Base-by-base conservation (phyloP, 2,888 invertebrate genomes). In the Stramonita haemastoma region DNA sequence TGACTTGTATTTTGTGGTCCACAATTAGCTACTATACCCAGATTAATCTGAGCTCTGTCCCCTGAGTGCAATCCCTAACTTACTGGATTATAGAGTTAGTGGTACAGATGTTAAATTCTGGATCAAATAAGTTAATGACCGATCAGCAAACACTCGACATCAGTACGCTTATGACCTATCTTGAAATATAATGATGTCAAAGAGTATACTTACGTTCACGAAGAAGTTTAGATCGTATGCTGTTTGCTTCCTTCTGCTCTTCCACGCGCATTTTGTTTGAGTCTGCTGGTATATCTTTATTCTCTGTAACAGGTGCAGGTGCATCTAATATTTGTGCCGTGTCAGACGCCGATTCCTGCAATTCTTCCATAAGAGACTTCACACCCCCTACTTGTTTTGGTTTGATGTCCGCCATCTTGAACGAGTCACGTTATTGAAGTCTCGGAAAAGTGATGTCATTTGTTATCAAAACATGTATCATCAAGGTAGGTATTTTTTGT, bases 391-490 rank as follows among this genome's bases (percentile, higher is more conserved):
- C 66, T 92, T 92, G 92, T 90, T 92, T 91, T 92, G 92, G 88
- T 91, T 92, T 91, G 89, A 90, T 81, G 77, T 91, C 92, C 90
- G 93, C 94, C 94, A 94, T 94, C 90, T 93, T 93, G 91, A 85
- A 60, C 88, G 29, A 77, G 19, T 87, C 89, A 79, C 88, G 70
- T 73, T 4, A 17, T 46, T 6, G 2, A 34, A 36, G 34, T 70
- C 73, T 46, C 86, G 73, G 13, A 11, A 8, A n/a, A 26, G 26
- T 26, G 84, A 46, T 46, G 46, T 0, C 34, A 34, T 29, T 77
- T 29, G 26, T 77, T 13, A 19, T 77, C 77, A n/a, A n/a, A n/a
- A n/a, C n/a, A 66, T 22, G 22, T 22, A 66, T 66, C 66, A 19
- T n/a, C n/a, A n/a, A n/a, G n/a, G n/a, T n/a, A n/a, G n/a, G n/a